A percentile compares a stretch with the other conserved stretches of the same genome.
Evolutionary conservation across 2,888 invertebrate genomes (phyloP).

Genomic region (Tenthredo mesomela): DNA sequence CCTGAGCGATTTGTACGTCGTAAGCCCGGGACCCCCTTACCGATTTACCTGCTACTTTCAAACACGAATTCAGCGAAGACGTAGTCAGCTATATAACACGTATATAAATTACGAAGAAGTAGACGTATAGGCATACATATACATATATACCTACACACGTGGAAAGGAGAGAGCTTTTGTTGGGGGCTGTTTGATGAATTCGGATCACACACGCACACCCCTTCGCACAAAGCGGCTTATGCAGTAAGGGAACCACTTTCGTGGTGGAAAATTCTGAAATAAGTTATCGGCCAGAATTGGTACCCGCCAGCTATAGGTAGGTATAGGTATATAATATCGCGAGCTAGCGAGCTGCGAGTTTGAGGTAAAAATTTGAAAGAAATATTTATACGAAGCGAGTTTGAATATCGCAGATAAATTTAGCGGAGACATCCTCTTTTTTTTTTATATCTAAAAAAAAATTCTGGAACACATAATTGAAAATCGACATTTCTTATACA

Average conservation of each 20-base stretch:
- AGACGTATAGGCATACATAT: background rate
- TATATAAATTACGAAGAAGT: background rate
- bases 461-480: background rate
- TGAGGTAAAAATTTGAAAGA: background rate
- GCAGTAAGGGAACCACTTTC: slow-evolving; percentile 16
- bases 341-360: background rate
- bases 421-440: background rate
- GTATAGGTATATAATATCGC: slow-evolving; percentile 18
- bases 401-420: slow-evolving; percentile 3
- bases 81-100: background rate
- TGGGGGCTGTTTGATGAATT: slow-evolving; percentile 53
- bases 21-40: background rate
- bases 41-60: background rate
- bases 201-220: slow-evolving; percentile 52
- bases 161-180: slow-evolving; percentile 47
- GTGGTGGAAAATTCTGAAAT: slow-evolving; percentile 29
- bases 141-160: background rate
- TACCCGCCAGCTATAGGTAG: background rate
- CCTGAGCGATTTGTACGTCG: slow-evolving; percentile 43
- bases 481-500: background rate
- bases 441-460: background rate
- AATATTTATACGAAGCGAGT: background rate
- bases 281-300: slow-evolving; percentile 34
- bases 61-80: background rate
- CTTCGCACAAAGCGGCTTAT: slow-evolving; percentile 43